Conservation (phyloP, 2,113 vertebrate species). For the Onychorhynchus coronatus region DNA sequence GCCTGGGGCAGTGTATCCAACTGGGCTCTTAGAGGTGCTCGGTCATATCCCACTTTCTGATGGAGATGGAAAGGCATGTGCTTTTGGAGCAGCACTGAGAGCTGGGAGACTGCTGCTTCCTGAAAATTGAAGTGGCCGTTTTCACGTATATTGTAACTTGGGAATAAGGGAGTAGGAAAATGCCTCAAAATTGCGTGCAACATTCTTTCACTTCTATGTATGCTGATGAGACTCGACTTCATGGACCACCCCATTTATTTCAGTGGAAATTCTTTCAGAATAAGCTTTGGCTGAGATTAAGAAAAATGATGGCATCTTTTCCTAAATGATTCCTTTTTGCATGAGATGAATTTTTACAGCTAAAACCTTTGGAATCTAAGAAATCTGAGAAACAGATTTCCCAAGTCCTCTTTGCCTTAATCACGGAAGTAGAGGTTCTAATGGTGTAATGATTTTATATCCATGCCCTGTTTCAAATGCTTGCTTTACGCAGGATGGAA, state of each 20-base stretch:
- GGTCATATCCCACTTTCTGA: background rate
- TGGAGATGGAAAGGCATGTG: background rate
- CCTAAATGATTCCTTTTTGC: background rate
- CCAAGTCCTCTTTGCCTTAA: background rate
- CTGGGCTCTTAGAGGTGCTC: background rate
- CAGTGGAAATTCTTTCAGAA: background rate
- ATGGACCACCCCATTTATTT: background rate
- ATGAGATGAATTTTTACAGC: background rate
- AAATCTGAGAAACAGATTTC: background rate
- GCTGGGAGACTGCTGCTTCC: background rate
- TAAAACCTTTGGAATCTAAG: background rate
- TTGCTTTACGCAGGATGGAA: background rate
- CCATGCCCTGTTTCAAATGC: background rate
- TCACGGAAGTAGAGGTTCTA: background rate
- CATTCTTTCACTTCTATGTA: background rate
- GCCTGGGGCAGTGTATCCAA: background rate
- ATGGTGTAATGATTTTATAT: background rate
- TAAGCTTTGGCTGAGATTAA: background rate
- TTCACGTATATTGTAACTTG: background rate
- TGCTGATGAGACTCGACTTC: background rate
- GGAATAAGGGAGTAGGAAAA: background rate
- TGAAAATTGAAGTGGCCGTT: background rate
- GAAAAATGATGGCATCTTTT: background rate
- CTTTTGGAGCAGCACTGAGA: background rate
- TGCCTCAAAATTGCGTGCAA: background rate